Conservation (phyloP, 1,140 invertebrate species). For the Ceratina japonica region DNA sequence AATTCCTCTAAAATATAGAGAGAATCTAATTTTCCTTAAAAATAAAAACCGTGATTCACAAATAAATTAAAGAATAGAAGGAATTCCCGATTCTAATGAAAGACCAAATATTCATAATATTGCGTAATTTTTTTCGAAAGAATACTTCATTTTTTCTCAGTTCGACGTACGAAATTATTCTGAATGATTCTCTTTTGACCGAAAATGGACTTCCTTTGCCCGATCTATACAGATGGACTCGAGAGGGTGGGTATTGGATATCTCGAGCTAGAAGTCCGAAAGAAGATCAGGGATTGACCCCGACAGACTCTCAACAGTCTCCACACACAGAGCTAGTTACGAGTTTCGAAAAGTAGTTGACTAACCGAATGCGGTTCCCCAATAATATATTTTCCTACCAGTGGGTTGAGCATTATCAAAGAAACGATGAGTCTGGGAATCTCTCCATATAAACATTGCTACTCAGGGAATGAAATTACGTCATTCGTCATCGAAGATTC, state of each 20-base stretch:
- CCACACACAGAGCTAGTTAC: slow-evolving; percentile 43
- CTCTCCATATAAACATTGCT: neutral
- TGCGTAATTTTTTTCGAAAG: neutral
- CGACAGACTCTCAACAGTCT: slow-evolving; percentile 17
- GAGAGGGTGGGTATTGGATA: slow-evolving; percentile 46
- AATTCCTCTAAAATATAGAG: neutral
- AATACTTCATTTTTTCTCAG: slow-evolving; percentile 15
- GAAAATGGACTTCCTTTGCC: slow-evolving; percentile 18
- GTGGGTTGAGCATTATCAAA: slow-evolving; percentile 31
- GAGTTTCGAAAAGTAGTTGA: slow-evolving; percentile 35
- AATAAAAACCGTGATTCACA: neutral
- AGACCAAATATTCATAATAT: neutral
- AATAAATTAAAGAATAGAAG: too few relatives aligned
- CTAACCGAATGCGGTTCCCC: slow-evolving; percentile 9
- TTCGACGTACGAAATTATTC: neutral
- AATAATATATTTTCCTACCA: slow-evolving; percentile 2
- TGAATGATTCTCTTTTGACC: slow-evolving; percentile 28
- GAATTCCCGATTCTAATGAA: neutral
- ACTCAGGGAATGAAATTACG: neutral
- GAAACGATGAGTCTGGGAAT: neutral
- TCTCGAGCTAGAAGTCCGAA: slow-evolving; percentile 20
- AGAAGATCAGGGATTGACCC: slow-evolving; percentile 58
- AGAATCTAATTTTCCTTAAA: neutral
- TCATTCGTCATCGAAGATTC: too few relatives aligned
- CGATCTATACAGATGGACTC: slow-evolving; percentile 19